Percentiles rank a stretch among this genome's conserved stretches.
phyloP scores from a whole-genome alignment of 2,113 vertebrate species.

The Piprites chloris region DNA sequence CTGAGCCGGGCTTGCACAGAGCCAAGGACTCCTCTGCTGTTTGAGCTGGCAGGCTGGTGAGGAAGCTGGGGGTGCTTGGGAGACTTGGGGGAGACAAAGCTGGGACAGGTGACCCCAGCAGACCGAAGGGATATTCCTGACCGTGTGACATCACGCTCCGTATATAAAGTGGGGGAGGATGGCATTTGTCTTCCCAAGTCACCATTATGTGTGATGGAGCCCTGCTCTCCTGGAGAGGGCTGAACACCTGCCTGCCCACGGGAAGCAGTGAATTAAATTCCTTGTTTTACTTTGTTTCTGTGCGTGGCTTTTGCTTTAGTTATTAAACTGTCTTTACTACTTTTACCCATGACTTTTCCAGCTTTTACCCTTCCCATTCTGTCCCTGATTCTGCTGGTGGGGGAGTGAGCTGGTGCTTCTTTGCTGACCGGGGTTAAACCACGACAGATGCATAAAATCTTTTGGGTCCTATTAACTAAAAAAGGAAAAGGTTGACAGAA shows the following conservation, averaged over 20 bases:
- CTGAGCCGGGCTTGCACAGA: not conserved
- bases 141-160: fast-evolving
- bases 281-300: too few relatives aligned
- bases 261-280: not conserved
- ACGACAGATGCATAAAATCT: not conserved
- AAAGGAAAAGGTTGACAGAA: not conserved
- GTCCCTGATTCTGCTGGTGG: not conserved
- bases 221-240: not conserved
- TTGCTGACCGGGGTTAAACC: not conserved
- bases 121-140: not conserved
- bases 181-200: not conserved
- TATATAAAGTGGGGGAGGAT: not conserved
- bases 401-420: not conserved
- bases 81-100: not conserved
- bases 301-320: not conserved
- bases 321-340: not conserved
- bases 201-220: fast-evolving
- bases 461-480: not conserved
- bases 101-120: not conserved
- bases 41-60: not conserved
- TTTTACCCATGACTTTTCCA: not conserved
- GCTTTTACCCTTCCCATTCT: not conserved
- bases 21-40: not conserved
- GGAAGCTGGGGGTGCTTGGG: not conserved
- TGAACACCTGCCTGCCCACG: not conserved